Base-by-base conservation (phyloP, 2,797 vertebrate species). In the Sebastes hubbsi region DNA sequence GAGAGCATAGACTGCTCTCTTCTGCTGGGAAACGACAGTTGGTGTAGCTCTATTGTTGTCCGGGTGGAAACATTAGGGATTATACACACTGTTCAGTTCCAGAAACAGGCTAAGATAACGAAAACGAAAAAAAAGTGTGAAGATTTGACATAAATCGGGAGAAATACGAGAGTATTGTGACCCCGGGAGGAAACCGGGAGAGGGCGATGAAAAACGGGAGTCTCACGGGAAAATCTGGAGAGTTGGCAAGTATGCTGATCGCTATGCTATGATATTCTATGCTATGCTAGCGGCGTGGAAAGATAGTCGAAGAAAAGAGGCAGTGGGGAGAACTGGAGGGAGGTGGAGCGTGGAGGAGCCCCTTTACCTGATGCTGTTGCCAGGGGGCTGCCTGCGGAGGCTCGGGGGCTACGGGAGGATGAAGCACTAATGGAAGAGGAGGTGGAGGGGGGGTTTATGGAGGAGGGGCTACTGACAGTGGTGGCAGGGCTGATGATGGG, bases 341-440 rank as follows among this genome's bases (percentile, higher is more conserved):
- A 82, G 88, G 74, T 88, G 90, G 94, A 91, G 88, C 94, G 79
- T 81, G 94, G 95, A 94, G 94, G 94, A 94, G 96, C 97, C 97
- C 96, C 95, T 96, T 99, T 99, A 99, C 98, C 98, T 99, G 98
- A 99, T 97, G 98, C 98, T 98, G 98, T 96, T 99, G 98, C 98
- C 98, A 99, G 97, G 96, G 97, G 96, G 95, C 97, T 98, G 97
- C 97, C 97, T 96, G 95, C 96, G 94, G 95, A 96, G 95, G 96
- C 95, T 95, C 97, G 92, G 96, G 97, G 92, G 93, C 96, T 98
- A 99, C 95, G 93, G 97, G 97, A 97, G 96, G 96, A 97, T 96
- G 97, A 95, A 95, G 97, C 94, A 94, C 97, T 98, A 99, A 97
- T 93, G 94, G 96, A 97, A 91, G 97, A 97, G 97, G 98, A 97